Conservation (phyloP, 2,797 vertebrate genomes). For the Borostomias antarcticus region DNA sequence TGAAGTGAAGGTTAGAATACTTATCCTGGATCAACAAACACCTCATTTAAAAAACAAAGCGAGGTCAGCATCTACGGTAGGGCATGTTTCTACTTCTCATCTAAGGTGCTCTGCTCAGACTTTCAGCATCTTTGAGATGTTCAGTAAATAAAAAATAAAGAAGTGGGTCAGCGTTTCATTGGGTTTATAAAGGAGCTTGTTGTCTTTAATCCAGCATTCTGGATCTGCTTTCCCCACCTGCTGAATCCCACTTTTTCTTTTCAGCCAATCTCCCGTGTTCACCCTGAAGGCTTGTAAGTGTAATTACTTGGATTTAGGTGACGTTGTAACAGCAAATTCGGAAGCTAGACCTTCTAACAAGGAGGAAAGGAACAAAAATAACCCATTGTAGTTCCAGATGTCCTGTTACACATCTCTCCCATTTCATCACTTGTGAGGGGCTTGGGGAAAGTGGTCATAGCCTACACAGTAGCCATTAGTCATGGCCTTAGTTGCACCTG, state of each 20-base stretch:
- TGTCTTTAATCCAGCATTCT: slow-evolving; percentile 41
- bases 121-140: neutral
- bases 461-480: neutral
- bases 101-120: neutral
- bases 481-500: neutral
- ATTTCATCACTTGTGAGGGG: neutral
- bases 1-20: slow-evolving; percentile 31
- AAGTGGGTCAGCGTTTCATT: slow-evolving; percentile 48
- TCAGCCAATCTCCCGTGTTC: neutral
- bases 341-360: too few species aligned
- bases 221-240: slow-evolving; percentile 34
- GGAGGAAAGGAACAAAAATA: neutral
- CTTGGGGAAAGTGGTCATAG: neutral
- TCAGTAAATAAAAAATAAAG: neutral
- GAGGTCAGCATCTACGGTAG: neutral
- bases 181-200: slow-evolving; percentile 50
- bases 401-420: neutral
- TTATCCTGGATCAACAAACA: slow-evolving; percentile 16
- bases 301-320: neutral
- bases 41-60: neutral
- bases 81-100: neutral
- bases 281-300: slow-evolving; percentile 17
- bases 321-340: slow-evolving; percentile 2
- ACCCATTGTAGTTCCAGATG: neutral
- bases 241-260: slow-evolving; percentile 32